Evolutionary conservation across 1,140 invertebrate genomes (phyloP).

Genomic region (Bradysia coprophila): DNA sequence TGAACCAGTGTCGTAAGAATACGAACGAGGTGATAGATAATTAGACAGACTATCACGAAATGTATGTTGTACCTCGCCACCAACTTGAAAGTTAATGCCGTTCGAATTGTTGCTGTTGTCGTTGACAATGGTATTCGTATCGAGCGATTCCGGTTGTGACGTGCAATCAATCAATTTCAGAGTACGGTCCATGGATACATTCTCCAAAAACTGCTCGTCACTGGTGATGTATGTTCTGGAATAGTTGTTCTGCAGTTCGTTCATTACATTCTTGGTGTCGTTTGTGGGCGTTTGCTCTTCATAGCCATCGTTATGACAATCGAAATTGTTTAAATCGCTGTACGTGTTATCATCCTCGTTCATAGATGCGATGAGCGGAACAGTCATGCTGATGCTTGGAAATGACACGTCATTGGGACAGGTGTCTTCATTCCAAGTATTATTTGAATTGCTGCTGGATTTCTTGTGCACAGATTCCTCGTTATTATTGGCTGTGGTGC

Average conservation of each 20-base stretch:
- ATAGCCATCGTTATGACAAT: conserved; percentile 23
- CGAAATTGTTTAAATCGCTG: conserved; percentile 15
- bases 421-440: conserved; percentile 59
- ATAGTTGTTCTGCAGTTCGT: neutral
- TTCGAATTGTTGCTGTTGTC: neutral
- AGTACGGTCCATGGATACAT: neutral
- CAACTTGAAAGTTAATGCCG: conserved; percentile 17
- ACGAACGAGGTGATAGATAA: neutral
- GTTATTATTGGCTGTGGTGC: conserved; percentile 8
- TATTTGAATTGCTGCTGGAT: conserved; percentile 28
- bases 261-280: conserved; percentile 1
- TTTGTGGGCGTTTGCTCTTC: conserved; percentile 6
- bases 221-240: conserved; percentile 13
- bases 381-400: conserved; percentile 55
- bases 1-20: conserved; percentile 4
- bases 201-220: conserved; percentile 7
- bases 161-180: neutral
- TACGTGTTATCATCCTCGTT: conserved; percentile 29
- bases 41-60: neutral
- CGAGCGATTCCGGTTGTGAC: conserved; percentile 12
- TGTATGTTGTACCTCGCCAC: conserved; percentile 12
- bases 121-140: conserved; percentile 10
- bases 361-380: conserved; percentile 45
- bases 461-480: conserved; percentile 10
- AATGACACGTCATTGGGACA: conserved; percentile 56